Percentiles rank a stretch among this genome's conserved stretches.
phyloP scores from a whole-genome alignment of 2,888 invertebrate species.

The Melinaea menophilus region DNA sequence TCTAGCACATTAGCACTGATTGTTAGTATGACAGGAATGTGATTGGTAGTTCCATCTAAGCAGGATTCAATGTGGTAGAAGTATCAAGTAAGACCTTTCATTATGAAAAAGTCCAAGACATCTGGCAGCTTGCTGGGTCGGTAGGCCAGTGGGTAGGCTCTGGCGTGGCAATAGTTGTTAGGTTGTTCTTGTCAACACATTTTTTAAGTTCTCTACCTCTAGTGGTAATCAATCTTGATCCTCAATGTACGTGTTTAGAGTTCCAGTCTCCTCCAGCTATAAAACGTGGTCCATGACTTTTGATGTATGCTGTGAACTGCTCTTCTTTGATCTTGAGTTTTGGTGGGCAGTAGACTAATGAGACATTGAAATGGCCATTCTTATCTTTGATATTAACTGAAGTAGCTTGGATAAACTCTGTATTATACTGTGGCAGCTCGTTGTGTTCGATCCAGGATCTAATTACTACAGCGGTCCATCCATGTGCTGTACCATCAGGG shows the following conservation, averaged over 20 bases:
- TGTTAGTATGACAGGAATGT: slow-evolving; percentile 33
- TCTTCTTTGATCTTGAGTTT: slow-evolving; percentile 15
- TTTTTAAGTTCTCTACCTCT: slow-evolving; percentile 31
- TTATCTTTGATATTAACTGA: slow-evolving; percentile 5
- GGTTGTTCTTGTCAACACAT: slow-evolving; percentile 20
- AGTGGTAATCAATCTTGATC: slow-evolving; percentile 25
- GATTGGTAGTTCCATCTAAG: slow-evolving; percentile 31
- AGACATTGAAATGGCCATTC: slow-evolving; percentile 8
- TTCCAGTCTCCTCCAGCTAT: slow-evolving; percentile 29
- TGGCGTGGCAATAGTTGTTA: slow-evolving; percentile 20
- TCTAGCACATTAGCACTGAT: slow-evolving; percentile 14
- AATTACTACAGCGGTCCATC: slow-evolving; percentile 12
- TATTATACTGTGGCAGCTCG: neutral
- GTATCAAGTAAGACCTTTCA: slow-evolving; percentile 18
- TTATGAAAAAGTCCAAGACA: slow-evolving; percentile 31
- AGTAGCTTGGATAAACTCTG: slow-evolving; percentile 13
- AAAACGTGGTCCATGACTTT: slow-evolving; percentile 18
- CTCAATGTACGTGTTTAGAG: slow-evolving; percentile 25
- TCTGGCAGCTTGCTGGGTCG: slow-evolving; percentile 29
- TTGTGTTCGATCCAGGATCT: slow-evolving; percentile 10
- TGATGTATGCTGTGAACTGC: slow-evolving; percentile 9
- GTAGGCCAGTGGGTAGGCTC: slow-evolving; percentile 36
- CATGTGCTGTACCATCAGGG: slow-evolving; percentile 15
- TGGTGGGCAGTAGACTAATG: slow-evolving; percentile 21
- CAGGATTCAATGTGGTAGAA: slow-evolving; percentile 23